A percentile compares a stretch with the other conserved stretches of the same genome.
phyloP scores from a whole-genome alignment of 2,797 vertebrate genomes.

The Balearica regulorum region DNA sequence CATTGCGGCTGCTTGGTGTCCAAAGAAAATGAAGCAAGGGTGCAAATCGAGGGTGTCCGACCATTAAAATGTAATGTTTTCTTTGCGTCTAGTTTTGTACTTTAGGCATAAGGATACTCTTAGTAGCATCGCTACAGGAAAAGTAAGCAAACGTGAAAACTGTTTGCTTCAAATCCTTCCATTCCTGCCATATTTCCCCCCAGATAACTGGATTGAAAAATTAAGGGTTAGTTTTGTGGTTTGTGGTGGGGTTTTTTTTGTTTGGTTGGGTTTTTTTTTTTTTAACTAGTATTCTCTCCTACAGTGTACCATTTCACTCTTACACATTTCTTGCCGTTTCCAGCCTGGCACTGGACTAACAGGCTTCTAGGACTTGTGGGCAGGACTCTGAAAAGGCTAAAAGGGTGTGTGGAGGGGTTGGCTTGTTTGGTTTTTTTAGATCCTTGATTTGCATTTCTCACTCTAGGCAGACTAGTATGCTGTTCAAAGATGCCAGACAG shows the following conservation, averaged over 20 bases:
- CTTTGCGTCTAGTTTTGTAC: background rate
- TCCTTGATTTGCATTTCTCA: background rate
- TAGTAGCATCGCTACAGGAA: background rate
- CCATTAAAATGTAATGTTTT: background rate
- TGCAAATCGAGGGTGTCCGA: fast-evolving
- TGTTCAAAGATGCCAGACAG: background rate
- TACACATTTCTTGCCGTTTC: background rate
- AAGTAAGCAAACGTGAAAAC: background rate
- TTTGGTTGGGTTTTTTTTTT: background rate
- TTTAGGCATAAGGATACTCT: background rate
- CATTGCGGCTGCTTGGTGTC: fast-evolving
- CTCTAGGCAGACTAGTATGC: background rate
- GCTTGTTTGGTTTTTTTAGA: background rate
- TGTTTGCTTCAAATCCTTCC: background rate
- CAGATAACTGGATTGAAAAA: background rate
- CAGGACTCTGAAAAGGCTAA: background rate
- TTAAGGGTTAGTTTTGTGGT: background rate
- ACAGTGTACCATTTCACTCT: background rate
- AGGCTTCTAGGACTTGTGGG: background rate
- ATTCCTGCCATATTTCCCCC: background rate
- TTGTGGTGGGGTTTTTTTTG: background rate
- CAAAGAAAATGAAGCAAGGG: fast-evolving
- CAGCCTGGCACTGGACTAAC: background rate
- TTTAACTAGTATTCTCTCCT: background rate
- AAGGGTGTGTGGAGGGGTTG: background rate